Conservation (phyloP, 2,888 invertebrate genomes). For the Salpingus planirostris region DNA sequence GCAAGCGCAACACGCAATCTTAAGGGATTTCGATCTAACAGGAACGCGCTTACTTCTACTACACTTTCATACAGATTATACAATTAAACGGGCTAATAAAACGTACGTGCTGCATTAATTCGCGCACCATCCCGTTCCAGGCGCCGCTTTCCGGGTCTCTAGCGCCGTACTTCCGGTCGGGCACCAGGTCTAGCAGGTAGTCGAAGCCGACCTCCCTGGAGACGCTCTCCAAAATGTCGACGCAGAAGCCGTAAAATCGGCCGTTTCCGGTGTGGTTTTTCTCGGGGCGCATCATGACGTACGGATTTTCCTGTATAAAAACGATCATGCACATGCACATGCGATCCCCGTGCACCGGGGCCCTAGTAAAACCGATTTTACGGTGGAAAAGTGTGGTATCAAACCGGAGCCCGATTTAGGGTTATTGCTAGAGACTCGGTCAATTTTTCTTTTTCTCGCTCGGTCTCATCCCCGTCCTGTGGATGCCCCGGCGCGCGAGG, state of each 20-base stretch:
- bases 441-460: too few relatives aligned
- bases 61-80: slow-evolving; percentile 1
- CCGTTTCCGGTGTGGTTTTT: slow-evolving; percentile 65
- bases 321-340: slow-evolving; percentile 14
- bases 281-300: slow-evolving; percentile 63
- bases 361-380: too few relatives aligned
- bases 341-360: slow-evolving; percentile 7
- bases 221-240: slow-evolving; percentile 61
- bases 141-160: slow-evolving; percentile 51
- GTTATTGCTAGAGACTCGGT: too few relatives aligned
- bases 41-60: neutral
- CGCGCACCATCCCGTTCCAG: slow-evolving; percentile 62
- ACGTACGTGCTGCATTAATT: slow-evolving; percentile 62
- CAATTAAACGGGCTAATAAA: too few relatives aligned
- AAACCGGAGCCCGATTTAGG: too few relatives aligned
- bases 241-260: slow-evolving; percentile 71
- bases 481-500: too few relatives aligned
- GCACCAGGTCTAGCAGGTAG: slow-evolving; percentile 60
- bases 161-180: slow-evolving; percentile 60
- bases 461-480: too few relatives aligned
- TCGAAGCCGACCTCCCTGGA: slow-evolving; percentile 61
- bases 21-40: too few relatives aligned
- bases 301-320: slow-evolving; percentile 54
- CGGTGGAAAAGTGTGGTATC: too few relatives aligned
- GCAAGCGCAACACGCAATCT: slow-evolving; percentile 12